phyloP scores from a whole-genome alignment of 2,113 vertebrate species.

The Amphilophus citrinellus region DNA sequence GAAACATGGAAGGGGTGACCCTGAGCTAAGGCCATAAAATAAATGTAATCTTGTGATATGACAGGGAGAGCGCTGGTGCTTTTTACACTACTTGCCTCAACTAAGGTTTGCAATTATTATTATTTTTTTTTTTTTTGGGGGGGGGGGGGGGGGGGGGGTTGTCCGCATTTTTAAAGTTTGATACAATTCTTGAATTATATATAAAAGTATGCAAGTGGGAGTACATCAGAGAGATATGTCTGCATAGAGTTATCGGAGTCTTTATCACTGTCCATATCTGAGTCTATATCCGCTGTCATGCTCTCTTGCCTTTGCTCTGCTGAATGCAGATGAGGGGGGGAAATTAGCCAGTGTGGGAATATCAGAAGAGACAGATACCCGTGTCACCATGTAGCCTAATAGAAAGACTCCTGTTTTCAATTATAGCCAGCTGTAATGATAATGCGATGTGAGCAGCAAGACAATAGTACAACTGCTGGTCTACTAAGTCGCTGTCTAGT shows the following conservation, averaged over 20 bases:
- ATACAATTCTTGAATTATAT: neutral
- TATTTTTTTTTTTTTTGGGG: neutral
- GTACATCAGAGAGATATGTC: neutral
- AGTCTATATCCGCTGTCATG: conserved; percentile 38
- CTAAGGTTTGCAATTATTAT: neutral
- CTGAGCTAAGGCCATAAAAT: neutral
- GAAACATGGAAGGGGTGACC: neutral
- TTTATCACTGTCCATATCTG: conserved; percentile 27
- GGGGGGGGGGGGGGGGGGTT: too few relatives aligned
- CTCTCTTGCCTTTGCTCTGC: conserved; percentile 46
- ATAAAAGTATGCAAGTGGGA: neutral
- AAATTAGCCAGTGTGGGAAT: conserved; percentile 80
- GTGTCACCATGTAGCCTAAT: conserved; percentile 84
- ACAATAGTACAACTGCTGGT: conserved; percentile 71
- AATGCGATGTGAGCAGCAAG: conserved; percentile 78
- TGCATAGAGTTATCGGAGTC: conserved; percentile 9
- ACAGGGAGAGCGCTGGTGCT: neutral
- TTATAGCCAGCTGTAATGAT: conserved; percentile 86
- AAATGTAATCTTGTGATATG: conserved; percentile 5
- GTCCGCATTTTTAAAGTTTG: neutral
- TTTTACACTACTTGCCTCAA: conserved; percentile 3
- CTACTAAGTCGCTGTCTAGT: conserved; percentile 37
- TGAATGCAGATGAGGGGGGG: conserved; percentile 78
- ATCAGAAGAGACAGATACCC: conserved; percentile 88
- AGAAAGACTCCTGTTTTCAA: conserved; percentile 88